These are phyloP conservation scores for Equus quagga DNA, from an alignment of 2,113 vertebrate species.

Conservation along the genomic window DNA sequence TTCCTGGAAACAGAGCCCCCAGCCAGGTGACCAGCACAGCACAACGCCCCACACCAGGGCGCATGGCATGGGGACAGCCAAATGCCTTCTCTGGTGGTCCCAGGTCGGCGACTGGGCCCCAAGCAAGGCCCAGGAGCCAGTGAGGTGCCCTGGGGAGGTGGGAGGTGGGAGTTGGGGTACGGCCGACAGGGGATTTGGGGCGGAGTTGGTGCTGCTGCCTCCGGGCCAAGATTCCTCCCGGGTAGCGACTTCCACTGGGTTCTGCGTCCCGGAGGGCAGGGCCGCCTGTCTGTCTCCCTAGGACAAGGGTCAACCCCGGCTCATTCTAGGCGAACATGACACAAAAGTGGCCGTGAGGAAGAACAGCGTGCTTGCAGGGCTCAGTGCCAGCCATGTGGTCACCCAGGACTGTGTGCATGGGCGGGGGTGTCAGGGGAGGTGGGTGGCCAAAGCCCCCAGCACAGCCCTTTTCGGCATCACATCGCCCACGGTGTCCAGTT, in stretches of 20 bases:
- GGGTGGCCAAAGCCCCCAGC: background rate
- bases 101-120: background rate
- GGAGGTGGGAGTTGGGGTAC: too few relatives aligned
- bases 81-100: background rate
- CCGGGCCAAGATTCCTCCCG: background rate
- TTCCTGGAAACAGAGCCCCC: fast-evolving
- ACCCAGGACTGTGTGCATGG: too few relatives aligned
- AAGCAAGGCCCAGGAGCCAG: background rate
- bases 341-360: fast-evolving
- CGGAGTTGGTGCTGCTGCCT: fast-evolving
- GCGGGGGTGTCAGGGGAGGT: fast-evolving
- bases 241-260: fast-evolving
- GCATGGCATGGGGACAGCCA: fast-evolving
- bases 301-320: fast-evolving
- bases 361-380: background rate
- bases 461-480: fast-evolving
- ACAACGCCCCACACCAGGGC: background rate
- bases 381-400: fast-evolving
- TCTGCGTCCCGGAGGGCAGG: too few relatives aligned
- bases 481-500: fast-evolving
- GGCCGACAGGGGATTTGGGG: fast-evolving
- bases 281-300: background rate
- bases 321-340: too few relatives aligned
- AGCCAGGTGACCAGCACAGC: background rate
- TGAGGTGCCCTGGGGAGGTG: background rate